Evolutionary conservation across 2,113 vertebrate species (phyloP), one percentile per base, ranked within the genome.

Genomic region (Empidonax traillii): DNA sequence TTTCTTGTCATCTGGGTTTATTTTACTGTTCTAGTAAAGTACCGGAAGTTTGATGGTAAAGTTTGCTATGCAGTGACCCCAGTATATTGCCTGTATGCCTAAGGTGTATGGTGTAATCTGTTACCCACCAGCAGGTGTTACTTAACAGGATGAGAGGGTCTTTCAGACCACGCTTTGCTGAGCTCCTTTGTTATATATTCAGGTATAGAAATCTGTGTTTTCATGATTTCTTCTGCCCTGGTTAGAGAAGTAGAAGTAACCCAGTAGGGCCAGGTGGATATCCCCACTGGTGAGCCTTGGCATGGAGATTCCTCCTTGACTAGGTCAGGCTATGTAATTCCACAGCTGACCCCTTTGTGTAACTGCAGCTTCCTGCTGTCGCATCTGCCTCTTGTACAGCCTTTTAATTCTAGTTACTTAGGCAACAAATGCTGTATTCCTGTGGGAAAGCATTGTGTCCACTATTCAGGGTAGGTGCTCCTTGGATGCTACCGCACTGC

Each of bases 271-370:
- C 28, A 31, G 23, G 14, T 55, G 53, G 44, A n/a, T 16, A 35
- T 46, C 14, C 12, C 24, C 2, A 0, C 13, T 23, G 31, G 16
- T 12, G 41, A 59, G 19, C 21, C 47, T 81, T 23, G n/a, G 31
- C 4, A 5, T 33, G n/a, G 23, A 35, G 51, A n/a, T 12, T 19
- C 8, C 44, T 58, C 30, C 22, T 21, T 6, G 0, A 0, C 15
- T 24, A 33, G 33, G 14, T 20, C 28, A 78, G 52, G 46, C 35
- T 93, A 25, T 55, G 14, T 16, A 19, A 78, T 82, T 74, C 61
- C 56, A 46, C 30, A 44, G 41, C 17, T 39, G 33, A 66, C 39
- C 27, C 18, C 18, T 74, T 18, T 2, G 0, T 35, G 17, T 20
- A 20, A 30, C 66, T 37, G 51, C 52, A 78, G 30, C 56, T 66